Base-by-base conservation (phyloP, 2,797 vertebrate species). In the Centroberyx gerrardi region DNA sequence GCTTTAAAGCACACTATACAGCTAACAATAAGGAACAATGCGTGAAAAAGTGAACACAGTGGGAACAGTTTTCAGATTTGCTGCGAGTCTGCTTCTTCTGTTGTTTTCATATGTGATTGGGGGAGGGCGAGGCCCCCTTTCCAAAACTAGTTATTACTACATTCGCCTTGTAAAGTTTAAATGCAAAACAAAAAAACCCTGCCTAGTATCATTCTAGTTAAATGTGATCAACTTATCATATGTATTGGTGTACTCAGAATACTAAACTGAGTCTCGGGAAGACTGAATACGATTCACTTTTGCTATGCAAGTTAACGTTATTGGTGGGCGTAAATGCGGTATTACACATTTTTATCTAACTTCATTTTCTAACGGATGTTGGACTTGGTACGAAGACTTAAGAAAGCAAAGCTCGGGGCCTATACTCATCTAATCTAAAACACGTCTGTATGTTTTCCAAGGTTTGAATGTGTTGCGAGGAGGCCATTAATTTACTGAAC, bases 401-500 rank as follows among this genome's bases (percentile, higher is more conserved):
- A 52, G 48, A 51, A 18, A 27, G 3, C 6, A 9, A 27, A 52
- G 49, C 8, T 27, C 49, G 3, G 49, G 18, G 49, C 8, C n/a
- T 52, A 15, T 3, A 17, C 14, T 17, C 6, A 48, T 17, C 3
- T 17, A 6, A 48, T 17, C 3, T 17, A 6, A 2, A 22, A 22
- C 5, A 12, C 49, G 17, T 22, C n/a, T 52, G 55, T 9, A 36
- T 8, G 14, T 58, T 17, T 58, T 22, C 49, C 18, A 12, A 5
- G 22, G 2, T 55, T 31, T 14, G 3, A 42, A 58, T 44, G 22
- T 27, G 27, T 42, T 53, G 29, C 15, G 14, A 73, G 28, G 52
- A 77, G 74, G 76, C 78, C 76, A 14, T 71, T 44, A 59, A 54
- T 64, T 33, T 17, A 49, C 55, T 48, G 22, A 73, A 28, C 81